Conservation (phyloP, 2,113 vertebrate genomes). For the Pedionomus torquatus region DNA sequence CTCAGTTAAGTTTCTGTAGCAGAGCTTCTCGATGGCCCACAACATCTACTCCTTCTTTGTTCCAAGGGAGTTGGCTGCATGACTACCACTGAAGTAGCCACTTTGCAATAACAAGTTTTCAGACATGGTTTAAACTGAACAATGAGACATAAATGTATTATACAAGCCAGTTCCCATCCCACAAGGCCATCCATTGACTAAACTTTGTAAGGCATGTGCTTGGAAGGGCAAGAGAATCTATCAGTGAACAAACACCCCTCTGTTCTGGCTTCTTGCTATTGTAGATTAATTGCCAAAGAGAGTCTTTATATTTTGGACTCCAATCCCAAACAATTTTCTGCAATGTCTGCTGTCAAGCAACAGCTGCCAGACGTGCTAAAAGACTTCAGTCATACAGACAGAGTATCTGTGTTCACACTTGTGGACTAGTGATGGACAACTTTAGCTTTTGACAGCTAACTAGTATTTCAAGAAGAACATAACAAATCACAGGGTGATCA, state of each 20-base stretch:
- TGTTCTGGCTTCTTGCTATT: background rate
- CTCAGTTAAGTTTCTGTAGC: accelerated
- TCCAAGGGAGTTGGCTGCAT: background rate
- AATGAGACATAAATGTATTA: background rate
- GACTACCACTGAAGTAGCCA: background rate
- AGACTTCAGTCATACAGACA: background rate
- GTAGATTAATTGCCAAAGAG: background rate
- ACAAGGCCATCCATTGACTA: conserved; percentile 64
- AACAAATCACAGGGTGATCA: background rate
- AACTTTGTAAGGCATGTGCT: conserved; percentile 16
- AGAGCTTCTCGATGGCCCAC: background rate
- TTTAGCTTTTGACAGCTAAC: background rate
- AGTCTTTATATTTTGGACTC: accelerated
- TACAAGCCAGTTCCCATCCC: background rate
- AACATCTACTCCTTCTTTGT: background rate
- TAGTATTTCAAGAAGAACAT: background rate
- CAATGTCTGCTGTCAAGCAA: background rate
- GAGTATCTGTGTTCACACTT: background rate
- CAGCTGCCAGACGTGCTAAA: background rate
- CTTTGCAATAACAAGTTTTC: background rate
- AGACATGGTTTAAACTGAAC: background rate
- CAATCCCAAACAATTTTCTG: background rate
- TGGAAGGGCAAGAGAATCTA: background rate
- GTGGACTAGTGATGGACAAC: background rate
- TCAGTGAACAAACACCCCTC: background rate